phyloP scores from a whole-genome alignment of 2,888 invertebrate genomes.

The Athalia rosae region DNA sequence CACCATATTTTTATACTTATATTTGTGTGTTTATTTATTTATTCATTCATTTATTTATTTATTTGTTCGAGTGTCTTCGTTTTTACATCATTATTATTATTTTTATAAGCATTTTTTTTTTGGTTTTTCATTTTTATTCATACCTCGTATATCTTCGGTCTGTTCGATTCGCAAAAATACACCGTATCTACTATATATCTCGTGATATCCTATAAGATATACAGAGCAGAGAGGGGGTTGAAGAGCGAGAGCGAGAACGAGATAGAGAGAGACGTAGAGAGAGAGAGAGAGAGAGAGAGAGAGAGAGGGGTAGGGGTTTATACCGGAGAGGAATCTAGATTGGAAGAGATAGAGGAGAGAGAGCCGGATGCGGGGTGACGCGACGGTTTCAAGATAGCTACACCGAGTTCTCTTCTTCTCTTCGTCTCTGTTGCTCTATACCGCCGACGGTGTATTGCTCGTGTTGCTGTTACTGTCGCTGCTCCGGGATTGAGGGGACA shows the following conservation, averaged over 20 bases:
- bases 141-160: not conserved
- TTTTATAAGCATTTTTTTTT: not conserved
- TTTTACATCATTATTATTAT: not conserved
- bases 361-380: constrained; percentile 49
- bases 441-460: constrained; percentile 51
- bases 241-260: constrained; percentile 29
- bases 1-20: not conserved
- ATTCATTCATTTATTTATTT: not conserved
- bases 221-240: constrained; percentile 45
- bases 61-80: not conserved
- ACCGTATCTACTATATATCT: constrained; percentile 59
- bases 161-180: constrained; percentile 23
- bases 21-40: too few species aligned
- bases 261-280: constrained; percentile 40
- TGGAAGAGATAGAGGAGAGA: constrained; percentile 41
- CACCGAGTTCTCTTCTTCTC: constrained; percentile 39
- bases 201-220: constrained; percentile 49
- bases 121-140: not conserved
- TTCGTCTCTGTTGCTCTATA: constrained; percentile 47
- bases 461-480: constrained; percentile 16
- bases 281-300: constrained; percentile 25
- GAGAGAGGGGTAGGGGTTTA: constrained; percentile 37
- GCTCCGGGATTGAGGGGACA: constrained; percentile 46
- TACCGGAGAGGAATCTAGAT: constrained; percentile 32
- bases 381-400: constrained; percentile 51